Evolutionary conservation across 2,888 invertebrate species (phyloP), one percentile per base, ranked within the genome.

Genomic region (Anoncus sp.): DNA sequence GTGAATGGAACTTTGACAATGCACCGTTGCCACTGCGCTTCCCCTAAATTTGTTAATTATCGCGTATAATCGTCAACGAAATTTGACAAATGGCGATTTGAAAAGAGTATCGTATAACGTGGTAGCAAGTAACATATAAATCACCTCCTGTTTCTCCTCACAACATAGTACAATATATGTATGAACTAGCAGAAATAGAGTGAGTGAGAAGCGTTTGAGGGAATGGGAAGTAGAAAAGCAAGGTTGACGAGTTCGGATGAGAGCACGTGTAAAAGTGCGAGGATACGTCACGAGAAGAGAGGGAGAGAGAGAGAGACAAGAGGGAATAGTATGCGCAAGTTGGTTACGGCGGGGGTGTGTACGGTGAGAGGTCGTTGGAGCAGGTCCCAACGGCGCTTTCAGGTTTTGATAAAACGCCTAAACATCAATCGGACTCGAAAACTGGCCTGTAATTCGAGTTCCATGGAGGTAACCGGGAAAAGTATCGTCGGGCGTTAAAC

Each of bases 361-460:
- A 76, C 55, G 74, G 81, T 71, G 79, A 77, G 77, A 80, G 78
- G 70, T 81, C 81, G 81, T 81, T 81, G 75, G 81, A 80, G 76
- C 76, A 76, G 78, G 81, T 82, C 79, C 82, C 80, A 80, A 81
- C 78, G 82, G 83, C 84, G 85, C 84, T 86, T 87, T 87, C 83
- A 85, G 81, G 85, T 88, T 87, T 86, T 86, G 85, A 88, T 86
- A 87, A 87, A 89, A 89, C 86, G 86, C 84, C 88, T 86, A 88
- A 90, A 90, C 90, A 90, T 88, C 90, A 89, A 89, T 90, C 90
- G 89, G 87, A 86, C 87, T 86, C 88, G 87, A 90, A 90, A 90
- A 90, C 89, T 87, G 87, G 83, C 81, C 87, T 86, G 88, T 90
- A 90, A 90, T 90, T 90, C 86, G 89, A 89, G 88, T 90, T 89